These are phyloP conservation scores for Catharus ustulatus DNA, from an alignment of 2,797 vertebrate genomes.

Conservation along the genomic window DNA sequence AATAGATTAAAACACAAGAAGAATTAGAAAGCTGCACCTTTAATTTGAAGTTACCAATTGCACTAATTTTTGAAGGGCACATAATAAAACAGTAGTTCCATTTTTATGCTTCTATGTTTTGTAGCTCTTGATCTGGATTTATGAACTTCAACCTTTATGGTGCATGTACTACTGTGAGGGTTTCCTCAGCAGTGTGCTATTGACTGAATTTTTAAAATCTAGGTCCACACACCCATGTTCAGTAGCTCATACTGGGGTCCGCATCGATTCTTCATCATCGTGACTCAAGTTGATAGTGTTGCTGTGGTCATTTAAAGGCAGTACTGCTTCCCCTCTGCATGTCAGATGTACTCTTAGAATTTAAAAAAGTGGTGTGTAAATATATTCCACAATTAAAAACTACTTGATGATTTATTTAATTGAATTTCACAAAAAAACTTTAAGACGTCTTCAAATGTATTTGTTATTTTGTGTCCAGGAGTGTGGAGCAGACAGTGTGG, in stretches of 20 bases:
- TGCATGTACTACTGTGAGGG: neutral
- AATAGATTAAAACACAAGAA: neutral
- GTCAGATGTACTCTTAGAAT: neutral
- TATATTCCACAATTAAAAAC: neutral
- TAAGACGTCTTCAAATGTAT: neutral
- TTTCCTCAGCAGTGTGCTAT: neutral
- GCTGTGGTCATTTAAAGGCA: neutral
- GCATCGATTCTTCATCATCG: accelerated
- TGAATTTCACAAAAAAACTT: neutral
- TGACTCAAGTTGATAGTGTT: neutral
- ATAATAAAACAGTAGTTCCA: neutral
- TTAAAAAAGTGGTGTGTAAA: neutral
- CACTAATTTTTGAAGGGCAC: neutral
- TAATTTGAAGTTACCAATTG: neutral
- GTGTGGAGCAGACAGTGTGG: neutral
- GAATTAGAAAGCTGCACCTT: neutral
- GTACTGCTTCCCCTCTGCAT: neutral
- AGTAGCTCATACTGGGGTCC: neutral
- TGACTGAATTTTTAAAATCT: neutral
- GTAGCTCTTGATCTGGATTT: neutral
- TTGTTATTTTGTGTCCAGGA: neutral
- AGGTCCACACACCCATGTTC: accelerated
- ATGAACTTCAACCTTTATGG: neutral
- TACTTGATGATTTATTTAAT: neutral
- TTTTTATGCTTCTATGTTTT: neutral